Percentiles rank a stretch among this genome's conserved stretches.
phyloP scores from a whole-genome alignment of 2,888 invertebrate genomes.

The Mythimna lalbum region DNA sequence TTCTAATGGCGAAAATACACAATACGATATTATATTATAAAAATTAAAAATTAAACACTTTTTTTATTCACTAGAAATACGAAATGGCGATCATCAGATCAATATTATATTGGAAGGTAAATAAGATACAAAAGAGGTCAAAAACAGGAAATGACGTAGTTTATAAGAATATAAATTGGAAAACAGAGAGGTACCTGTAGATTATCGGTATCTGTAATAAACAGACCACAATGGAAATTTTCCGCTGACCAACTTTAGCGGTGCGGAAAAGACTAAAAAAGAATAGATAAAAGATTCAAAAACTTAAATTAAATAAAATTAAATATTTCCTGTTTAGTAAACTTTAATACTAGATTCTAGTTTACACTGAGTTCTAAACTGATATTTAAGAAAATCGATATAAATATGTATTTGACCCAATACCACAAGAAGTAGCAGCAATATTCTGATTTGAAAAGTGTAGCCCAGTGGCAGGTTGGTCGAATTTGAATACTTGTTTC shows the following conservation, averaged over 20 bases:
- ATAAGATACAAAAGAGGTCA: neutral
- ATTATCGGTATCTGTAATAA: no score
- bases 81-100: neutral
- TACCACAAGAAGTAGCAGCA: slow-evolving; percentile 17
- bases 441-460: slow-evolving; percentile 32
- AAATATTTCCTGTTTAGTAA: neutral
- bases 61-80: neutral
- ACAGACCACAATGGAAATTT: neutral
- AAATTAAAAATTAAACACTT: neutral
- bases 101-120: neutral
- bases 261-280: neutral
- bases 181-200: no score
- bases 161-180: neutral
- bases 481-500: slow-evolving; percentile 52
- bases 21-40: neutral
- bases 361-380: slow-evolving; percentile 7
- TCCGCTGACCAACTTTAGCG: neutral
- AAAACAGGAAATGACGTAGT: neutral
- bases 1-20: no score
- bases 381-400: slow-evolving; percentile 28
- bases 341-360: neutral
- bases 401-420: slow-evolving; percentile 38
- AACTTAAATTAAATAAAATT: neutral
- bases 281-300: neutral
- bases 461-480: slow-evolving; percentile 25